A percentile compares a stretch with the other conserved stretches of the same genome.
These are phyloP conservation scores for Parnassius mnemosyne DNA, from an alignment of 2,888 invertebrate genomes.

Conservation along the genomic window DNA sequence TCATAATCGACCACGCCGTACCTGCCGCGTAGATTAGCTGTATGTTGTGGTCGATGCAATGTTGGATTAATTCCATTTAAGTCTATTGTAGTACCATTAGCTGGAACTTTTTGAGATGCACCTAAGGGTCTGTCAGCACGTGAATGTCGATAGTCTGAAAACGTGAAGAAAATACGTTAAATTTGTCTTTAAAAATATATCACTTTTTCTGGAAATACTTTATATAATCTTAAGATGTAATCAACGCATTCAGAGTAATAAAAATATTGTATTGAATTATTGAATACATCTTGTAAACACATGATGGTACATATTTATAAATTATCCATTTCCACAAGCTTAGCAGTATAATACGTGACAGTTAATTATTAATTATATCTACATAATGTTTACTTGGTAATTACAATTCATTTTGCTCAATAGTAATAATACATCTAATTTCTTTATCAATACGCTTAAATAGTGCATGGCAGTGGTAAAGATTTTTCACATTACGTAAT, in stretches of 20 bases:
- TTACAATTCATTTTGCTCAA: not conserved
- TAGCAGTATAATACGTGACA: slow-evolving; percentile 29
- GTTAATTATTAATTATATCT: not conserved
- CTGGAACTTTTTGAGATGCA: slow-evolving; percentile 35
- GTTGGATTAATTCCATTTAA: slow-evolving; percentile 56
- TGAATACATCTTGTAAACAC: slow-evolving; percentile 13
- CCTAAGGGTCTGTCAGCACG: slow-evolving; percentile 76
- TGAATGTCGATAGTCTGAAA: slow-evolving; percentile 85
- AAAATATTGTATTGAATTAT: not conserved
- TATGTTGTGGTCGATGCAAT: slow-evolving; percentile 53
- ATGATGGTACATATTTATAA: slow-evolving; percentile 23
- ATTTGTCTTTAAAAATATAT: not conserved
- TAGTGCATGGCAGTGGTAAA: slow-evolving; percentile 22
- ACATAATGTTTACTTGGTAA: slow-evolving; percentile 5
- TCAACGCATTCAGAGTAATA: not conserved
- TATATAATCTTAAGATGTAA: slow-evolving; percentile 8
- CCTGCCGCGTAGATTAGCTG: slow-evolving; percentile 61
- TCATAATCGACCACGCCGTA: slow-evolving; percentile 60
- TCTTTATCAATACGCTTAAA: slow-evolving; percentile 5
- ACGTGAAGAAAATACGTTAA: slow-evolving; percentile 30
- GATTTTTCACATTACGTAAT: not conserved
- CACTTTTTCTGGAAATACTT: not conserved
- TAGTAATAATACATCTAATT: not conserved
- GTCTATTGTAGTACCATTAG: slow-evolving; percentile 50
- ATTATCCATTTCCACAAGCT: slow-evolving; percentile 40